Conservation (phyloP, 2,113 vertebrate genomes). For the Mirza zaza region DNA sequence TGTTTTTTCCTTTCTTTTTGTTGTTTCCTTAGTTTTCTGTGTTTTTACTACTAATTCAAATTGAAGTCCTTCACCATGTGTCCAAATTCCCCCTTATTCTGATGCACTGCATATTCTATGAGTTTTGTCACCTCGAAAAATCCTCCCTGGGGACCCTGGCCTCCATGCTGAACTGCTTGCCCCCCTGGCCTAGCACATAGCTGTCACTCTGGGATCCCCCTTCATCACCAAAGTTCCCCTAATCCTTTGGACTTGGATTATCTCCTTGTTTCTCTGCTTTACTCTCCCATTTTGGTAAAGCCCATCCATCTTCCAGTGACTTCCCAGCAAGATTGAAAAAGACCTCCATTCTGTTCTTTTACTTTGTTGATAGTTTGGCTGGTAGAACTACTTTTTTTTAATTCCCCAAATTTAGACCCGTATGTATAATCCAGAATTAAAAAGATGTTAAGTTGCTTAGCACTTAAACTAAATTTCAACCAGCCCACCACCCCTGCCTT, state of each 20-base stretch:
- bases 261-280: background rate
- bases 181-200: background rate
- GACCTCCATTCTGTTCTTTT: background rate
- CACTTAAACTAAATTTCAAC: background rate
- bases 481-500: background rate
- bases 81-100: background rate
- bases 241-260: background rate
- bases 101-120: background rate
- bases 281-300: background rate
- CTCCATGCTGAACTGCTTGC: background rate
- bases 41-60: background rate
- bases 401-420: background rate
- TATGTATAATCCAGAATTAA: background rate
- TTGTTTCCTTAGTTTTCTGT: constrained; percentile 33
- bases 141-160: too few species aligned
- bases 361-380: background rate
- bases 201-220: background rate
- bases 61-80: background rate
- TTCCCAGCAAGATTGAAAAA: background rate
- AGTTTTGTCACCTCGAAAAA: background rate
- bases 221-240: background rate
- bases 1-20: background rate
- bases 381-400: background rate
- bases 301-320: background rate
- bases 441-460: background rate